These are phyloP conservation scores for Sciurus niger DNA, from an alignment of 2,113 vertebrate genomes.

Conservation along the genomic window DNA sequence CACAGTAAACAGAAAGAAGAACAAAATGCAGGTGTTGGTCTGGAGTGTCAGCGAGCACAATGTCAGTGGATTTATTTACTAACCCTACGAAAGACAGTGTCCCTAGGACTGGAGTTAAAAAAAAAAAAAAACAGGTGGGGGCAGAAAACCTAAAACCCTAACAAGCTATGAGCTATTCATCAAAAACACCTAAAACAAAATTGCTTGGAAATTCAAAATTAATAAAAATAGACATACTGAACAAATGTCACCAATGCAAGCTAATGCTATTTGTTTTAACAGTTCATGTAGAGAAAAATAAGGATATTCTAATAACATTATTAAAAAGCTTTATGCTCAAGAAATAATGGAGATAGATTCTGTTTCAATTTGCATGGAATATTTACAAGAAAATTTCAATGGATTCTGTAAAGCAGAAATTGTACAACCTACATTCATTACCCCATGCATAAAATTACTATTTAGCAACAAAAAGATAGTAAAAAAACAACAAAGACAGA, in stretches of 20 bases:
- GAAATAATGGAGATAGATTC: background rate
- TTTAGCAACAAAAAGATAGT: constrained; percentile 58
- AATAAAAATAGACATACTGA: constrained; percentile 13
- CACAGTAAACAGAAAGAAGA: background rate
- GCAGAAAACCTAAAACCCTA: background rate
- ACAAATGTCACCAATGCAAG: constrained; percentile 35
- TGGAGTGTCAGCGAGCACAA: background rate
- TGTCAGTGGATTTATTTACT: background rate
- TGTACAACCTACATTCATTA: constrained; percentile 46
- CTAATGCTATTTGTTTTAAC: constrained; percentile 16
- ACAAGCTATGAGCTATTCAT: background rate
- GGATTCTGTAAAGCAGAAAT: constrained; percentile 56
- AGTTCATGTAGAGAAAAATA: constrained; percentile 1
- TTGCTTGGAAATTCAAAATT: constrained; percentile 12
- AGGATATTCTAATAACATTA: background rate
- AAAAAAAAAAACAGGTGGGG: background rate
- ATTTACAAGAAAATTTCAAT: constrained; percentile 54
- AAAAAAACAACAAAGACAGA: constrained; percentile 34
- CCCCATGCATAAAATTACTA: constrained; percentile 45
- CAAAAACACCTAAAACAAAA: constrained; percentile 20
- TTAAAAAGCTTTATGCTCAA: constrained; percentile 45
- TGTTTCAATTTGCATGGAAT: background rate
- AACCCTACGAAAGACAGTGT: background rate
- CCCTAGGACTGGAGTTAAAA: background rate
- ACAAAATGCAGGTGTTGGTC: background rate